These are phyloP conservation scores for Menidia beryllina DNA, from an alignment of 2,113 vertebrate genomes.

Conservation along the genomic window DNA sequence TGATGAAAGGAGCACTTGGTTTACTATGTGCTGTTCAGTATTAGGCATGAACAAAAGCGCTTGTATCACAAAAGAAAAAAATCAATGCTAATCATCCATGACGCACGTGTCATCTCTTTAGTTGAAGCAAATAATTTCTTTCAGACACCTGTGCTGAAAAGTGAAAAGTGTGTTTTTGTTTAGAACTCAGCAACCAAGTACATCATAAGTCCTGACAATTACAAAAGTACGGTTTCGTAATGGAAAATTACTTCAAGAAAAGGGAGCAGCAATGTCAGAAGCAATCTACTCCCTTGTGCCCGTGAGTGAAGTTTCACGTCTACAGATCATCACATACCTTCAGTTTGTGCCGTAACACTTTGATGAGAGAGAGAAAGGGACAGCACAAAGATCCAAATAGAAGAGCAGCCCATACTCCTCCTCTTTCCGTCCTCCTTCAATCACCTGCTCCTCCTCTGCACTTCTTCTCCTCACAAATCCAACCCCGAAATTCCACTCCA, in stretches of 20 bases:
- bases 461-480: slow-evolving; percentile 51
- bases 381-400: slow-evolving; percentile 75
- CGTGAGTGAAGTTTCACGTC: background rate
- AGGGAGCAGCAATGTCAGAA: background rate
- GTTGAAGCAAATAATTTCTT: slow-evolving; percentile 28
- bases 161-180: slow-evolving; percentile 28
- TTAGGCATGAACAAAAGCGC: too few relatives aligned
- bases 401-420: slow-evolving; percentile 73
- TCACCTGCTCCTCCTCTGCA: slow-evolving; percentile 52
- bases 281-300: background rate
- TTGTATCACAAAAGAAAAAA: slow-evolving; percentile 10
- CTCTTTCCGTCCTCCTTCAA: slow-evolving; percentile 56
- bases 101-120: slow-evolving; percentile 32
- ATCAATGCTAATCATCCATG: too few relatives aligned
- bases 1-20: too few relatives aligned
- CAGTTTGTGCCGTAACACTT: slow-evolving; percentile 72
- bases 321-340: slow-evolving; percentile 68
- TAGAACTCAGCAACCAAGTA: slow-evolving; percentile 1
- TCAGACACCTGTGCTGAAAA: slow-evolving; percentile 35
- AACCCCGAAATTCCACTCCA: slow-evolving; percentile 49
- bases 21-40: slow-evolving; percentile 2
- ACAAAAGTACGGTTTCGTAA: background rate
- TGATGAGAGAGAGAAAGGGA: slow-evolving; percentile 68
- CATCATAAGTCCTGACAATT: background rate
- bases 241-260: background rate